Conservation (phyloP, 2,797 vertebrate genomes). For the Cossypha heuglini region DNA sequence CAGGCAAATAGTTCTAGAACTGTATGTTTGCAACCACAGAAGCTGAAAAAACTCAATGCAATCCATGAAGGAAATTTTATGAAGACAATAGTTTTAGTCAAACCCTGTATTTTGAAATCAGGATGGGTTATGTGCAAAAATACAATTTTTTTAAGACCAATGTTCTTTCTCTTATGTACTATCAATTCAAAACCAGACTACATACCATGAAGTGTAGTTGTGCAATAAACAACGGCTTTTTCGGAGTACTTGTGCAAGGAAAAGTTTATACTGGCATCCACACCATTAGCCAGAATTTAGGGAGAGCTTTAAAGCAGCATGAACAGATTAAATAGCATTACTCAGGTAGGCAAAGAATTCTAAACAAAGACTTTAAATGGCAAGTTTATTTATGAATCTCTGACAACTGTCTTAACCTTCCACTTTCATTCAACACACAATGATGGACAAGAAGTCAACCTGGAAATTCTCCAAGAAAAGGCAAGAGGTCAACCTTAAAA, state of each 20-base stretch:
- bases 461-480: neutral
- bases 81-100: neutral
- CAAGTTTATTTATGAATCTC: neutral
- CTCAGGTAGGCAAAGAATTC: neutral
- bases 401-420: neutral
- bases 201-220: neutral
- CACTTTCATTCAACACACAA: neutral
- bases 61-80: neutral
- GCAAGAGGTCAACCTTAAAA: neutral
- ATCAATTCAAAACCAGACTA: neutral
- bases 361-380: neutral
- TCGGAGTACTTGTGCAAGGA: neutral
- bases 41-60: neutral
- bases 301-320: neutral
- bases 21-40: neutral
- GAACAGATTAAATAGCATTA: neutral
- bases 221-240: neutral
- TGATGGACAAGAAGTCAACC: neutral
- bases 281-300: neutral
- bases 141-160: neutral
- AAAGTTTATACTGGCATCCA: neutral
- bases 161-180: neutral
- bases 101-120: neutral
- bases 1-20: neutral
- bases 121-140: neutral